A percentile compares a stretch with the other conserved stretches of the same genome.
phyloP scores from a whole-genome alignment of 1,140 invertebrate genomes.

The Drosophila insularis region DNA sequence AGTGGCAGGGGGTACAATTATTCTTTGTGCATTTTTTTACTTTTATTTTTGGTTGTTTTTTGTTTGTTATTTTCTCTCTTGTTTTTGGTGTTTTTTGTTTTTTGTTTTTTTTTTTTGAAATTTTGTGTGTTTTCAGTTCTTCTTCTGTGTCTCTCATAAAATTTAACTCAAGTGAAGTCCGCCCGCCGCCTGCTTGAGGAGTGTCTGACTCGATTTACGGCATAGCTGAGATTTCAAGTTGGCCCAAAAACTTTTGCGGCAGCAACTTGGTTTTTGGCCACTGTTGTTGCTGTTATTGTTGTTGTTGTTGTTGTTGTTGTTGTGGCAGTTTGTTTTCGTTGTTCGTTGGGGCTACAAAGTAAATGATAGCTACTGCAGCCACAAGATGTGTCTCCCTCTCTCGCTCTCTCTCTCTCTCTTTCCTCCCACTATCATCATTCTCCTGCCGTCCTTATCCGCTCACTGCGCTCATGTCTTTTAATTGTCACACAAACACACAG shows the following conservation, averaged over 20 bases:
- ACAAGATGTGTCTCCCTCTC: conserved; percentile 24
- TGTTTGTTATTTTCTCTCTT: neutral
- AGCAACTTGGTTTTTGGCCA: conserved; percentile 45
- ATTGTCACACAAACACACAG: conserved; percentile 34
- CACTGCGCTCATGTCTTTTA: conserved; percentile 34
- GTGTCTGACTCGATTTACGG: conserved; percentile 58
- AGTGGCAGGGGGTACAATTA: conserved; percentile 1
- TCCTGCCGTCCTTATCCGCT: neutral
- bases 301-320: neutral
- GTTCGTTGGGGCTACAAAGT: conserved; percentile 24
- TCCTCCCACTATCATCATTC: neutral
- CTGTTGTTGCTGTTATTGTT: conserved; percentile 28
- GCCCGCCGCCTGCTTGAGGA: conserved; percentile 28
- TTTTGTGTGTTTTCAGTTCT: conserved; percentile 30
- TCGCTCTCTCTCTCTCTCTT: neutral
- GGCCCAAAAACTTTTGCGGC: conserved; percentile 38
- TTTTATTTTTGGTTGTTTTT: neutral
- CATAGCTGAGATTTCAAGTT: conserved; percentile 57
- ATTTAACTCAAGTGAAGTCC: conserved; percentile 31
- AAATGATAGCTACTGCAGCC: conserved; percentile 41
- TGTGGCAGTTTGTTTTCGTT: conserved; percentile 17
- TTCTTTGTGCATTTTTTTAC: neutral
- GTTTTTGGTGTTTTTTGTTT: conserved; percentile 22
- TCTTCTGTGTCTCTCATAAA: conserved; percentile 42
- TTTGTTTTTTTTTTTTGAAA: conserved; percentile 15